phyloP scores from a whole-genome alignment of 1,140 invertebrate genomes.

The Penaeus chinensis region DNA sequence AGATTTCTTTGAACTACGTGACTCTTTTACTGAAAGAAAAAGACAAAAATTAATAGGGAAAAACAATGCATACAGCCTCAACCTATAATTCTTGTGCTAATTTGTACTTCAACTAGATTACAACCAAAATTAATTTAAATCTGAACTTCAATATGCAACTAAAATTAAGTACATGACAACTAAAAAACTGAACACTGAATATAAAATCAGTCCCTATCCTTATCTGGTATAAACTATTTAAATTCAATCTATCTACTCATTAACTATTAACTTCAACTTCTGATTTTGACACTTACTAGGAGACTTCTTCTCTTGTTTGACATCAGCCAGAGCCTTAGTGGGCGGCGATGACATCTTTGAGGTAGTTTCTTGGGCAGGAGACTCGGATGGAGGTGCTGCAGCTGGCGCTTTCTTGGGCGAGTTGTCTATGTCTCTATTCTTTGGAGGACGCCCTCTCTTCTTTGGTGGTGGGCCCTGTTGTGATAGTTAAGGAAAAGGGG shows the following conservation, averaged over 20 bases:
- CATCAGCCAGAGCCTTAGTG: constrained; percentile 39
- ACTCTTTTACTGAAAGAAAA: constrained; percentile 31
- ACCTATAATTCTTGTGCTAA: no score
- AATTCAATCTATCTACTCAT: no score
- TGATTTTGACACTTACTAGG: constrained; percentile 21
- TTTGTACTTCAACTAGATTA: no score
- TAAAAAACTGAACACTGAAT: no score
- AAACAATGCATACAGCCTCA: no score
- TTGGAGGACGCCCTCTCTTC: constrained; percentile 54
- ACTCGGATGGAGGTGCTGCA: constrained; percentile 5
- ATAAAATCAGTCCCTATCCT: no score
- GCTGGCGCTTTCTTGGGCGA: constrained; percentile 34
- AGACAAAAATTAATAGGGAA: no score
- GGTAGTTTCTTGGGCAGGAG: constrained; percentile 36
- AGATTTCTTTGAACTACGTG: constrained; percentile 34
- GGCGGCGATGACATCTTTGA: constrained; percentile 38
- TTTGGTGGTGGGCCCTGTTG: constrained; percentile 34
- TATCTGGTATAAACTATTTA: no score
- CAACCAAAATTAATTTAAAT: no score
- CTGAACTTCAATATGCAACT: no score
- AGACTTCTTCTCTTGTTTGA: constrained; percentile 36
- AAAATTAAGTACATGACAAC: no score
- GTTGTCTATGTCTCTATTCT: constrained; percentile 33
- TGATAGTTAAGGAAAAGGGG: neutral
- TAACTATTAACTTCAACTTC: no score